Conservation (phyloP, 2,888 invertebrate genomes). For the Drosophila nigritarsus region DNA sequence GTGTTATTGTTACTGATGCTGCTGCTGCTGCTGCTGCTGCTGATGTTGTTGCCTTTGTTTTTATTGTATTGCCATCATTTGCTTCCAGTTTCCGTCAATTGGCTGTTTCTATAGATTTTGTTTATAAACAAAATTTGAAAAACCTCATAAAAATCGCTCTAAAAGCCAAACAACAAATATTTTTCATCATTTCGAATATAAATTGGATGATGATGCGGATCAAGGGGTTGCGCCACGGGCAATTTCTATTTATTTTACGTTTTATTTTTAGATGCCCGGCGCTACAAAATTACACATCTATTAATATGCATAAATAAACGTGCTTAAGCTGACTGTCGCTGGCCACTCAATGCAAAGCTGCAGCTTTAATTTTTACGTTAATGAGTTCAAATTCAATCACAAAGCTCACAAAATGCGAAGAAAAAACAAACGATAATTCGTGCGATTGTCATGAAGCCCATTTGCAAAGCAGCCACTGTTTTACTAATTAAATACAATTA, state of each 20-base stretch:
- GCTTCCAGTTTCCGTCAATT: constrained; percentile 59
- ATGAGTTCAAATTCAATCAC: background rate
- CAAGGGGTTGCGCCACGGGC: background rate
- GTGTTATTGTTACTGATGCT: constrained; percentile 7
- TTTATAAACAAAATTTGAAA: constrained; percentile 69
- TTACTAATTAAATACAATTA: background rate
- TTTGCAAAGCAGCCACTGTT: background rate
- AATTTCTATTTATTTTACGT: constrained; percentile 12
- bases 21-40: constrained; percentile 2
- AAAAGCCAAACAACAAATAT: constrained; percentile 63
- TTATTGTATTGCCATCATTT: constrained; percentile 44
- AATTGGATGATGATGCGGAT: background rate
- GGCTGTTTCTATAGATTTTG: constrained; percentile 44
- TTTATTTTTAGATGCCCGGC: constrained; percentile 20
- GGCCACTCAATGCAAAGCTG: background rate
- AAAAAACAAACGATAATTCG: background rate
- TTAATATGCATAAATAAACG: background rate
- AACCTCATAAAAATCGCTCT: constrained; percentile 67
- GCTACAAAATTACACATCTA: constrained; percentile 17
- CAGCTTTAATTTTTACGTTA: background rate
- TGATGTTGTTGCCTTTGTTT: constrained; percentile 28
- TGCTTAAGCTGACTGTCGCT: background rate
- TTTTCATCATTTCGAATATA: constrained; percentile 52
- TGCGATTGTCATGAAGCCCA: background rate
- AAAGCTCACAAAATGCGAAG: background rate